Evolutionary conservation across 2,113 vertebrate species (phyloP).

Genomic region (Butorides virescens): DNA sequence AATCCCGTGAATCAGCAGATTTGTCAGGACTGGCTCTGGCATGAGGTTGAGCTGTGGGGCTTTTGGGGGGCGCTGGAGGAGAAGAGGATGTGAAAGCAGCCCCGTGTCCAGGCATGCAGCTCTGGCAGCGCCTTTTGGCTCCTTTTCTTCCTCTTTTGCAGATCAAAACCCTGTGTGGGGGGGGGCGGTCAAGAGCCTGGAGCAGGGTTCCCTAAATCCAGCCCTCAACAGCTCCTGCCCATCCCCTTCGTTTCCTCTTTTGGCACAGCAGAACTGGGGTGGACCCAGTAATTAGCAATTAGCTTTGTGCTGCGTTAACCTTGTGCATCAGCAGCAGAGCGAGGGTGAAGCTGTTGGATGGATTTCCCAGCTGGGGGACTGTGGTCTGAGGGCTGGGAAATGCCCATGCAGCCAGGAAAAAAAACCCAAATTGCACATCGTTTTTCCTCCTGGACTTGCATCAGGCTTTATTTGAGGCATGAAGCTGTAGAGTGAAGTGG

Average conservation of each 20-base stretch:
- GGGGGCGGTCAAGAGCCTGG: not conserved
- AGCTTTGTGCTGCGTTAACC: not conserved
- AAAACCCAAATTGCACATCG: not conserved
- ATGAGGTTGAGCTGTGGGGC: not conserved
- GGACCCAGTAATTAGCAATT: not conserved
- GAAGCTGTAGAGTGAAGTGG: not conserved
- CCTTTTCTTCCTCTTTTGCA: not conserved
- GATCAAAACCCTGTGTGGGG: not conserved
- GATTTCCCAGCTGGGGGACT: not conserved
- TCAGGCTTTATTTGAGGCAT: not conserved
- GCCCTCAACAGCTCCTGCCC: not conserved
- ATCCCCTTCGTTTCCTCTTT: not conserved
- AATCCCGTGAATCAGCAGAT: not conserved
- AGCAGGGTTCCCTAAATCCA: not conserved
- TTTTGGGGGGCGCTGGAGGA: not conserved
- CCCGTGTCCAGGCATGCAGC: not conserved
- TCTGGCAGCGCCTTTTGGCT: not conserved
- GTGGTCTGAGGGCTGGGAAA: not conserved
- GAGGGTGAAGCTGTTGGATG: not conserved
- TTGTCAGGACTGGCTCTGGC: not conserved
- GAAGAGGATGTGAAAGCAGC: slow-evolving; percentile 23
- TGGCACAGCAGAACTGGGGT: not conserved
- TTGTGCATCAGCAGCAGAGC: rapidly evolving
- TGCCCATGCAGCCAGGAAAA: not conserved
- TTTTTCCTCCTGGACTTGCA: not conserved